Conservation (phyloP, 1,140 invertebrate species). For the Halyomorpha halys region DNA sequence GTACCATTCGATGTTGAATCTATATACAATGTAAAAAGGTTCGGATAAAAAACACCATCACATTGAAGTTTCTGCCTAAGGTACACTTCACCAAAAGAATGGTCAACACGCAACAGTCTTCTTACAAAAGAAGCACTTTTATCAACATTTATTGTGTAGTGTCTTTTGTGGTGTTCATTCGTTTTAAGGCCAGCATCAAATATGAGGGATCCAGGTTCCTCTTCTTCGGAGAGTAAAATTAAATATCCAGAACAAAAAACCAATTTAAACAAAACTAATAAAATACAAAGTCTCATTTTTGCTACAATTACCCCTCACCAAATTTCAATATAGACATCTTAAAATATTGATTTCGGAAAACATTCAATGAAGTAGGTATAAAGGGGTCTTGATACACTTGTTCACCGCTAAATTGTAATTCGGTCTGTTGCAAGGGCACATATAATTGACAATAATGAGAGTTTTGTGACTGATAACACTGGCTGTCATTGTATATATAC, state of each 20-base stretch:
- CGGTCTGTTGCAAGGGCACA: too few relatives aligned
- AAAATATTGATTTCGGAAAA: conserved; percentile 12
- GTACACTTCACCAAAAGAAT: conserved; percentile 59
- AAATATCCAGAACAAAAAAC: conserved; percentile 42
- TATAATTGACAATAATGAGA: background rate
- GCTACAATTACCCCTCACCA: conserved; percentile 5
- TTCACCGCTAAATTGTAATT: background rate
- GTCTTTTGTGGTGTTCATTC: conserved; percentile 53
- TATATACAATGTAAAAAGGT: conserved; percentile 73
- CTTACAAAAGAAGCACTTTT: conserved; percentile 70
- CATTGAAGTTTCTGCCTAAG: conserved; percentile 62
- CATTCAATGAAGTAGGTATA: background rate
- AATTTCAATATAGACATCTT: conserved; percentile 17
- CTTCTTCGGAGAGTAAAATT: conserved; percentile 56
- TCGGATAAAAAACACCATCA: conserved; percentile 68
- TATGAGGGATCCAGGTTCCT: conserved; percentile 53
- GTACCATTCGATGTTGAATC: conserved; percentile 72
- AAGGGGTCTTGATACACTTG: background rate
- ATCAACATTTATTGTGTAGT: conserved; percentile 51
- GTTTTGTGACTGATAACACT: conserved; percentile 9
- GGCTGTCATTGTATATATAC: conserved; percentile 11
- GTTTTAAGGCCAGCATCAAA: conserved; percentile 70
- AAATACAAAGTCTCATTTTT: conserved; percentile 12
- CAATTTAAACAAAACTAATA: conserved; percentile 10
- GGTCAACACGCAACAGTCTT: conserved; percentile 61